phyloP scores from a whole-genome alignment of 2,797 vertebrate species.

The Ptychadena robeensis region DNA sequence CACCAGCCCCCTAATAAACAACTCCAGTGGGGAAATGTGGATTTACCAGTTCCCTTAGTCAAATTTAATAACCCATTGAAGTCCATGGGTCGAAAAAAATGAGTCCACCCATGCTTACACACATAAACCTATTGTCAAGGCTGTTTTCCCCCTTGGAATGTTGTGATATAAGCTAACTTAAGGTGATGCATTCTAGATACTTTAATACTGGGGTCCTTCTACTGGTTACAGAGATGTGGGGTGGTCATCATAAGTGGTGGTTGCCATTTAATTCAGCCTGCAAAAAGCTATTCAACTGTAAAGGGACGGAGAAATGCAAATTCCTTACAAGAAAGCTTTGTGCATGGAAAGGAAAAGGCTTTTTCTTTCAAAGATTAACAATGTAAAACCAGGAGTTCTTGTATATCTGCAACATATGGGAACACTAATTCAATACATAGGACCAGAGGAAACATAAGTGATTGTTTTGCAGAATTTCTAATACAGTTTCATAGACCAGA shows the following conservation, averaged over 20 bases:
- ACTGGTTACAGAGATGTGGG: neutral
- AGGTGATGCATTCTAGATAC: no score
- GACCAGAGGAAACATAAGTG: neutral
- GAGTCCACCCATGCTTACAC: no score
- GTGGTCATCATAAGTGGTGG: neutral
- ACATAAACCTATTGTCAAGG: no score
- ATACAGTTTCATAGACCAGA: neutral
- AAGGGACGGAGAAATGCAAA: neutral
- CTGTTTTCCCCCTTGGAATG: no score
- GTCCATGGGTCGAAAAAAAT: no score
- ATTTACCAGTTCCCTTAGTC: no score
- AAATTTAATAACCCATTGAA: no score
- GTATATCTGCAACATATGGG: neutral
- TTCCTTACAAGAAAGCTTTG: neutral
- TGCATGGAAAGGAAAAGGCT: neutral
- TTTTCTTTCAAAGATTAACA: neutral
- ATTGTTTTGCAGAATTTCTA: slow-evolving; percentile 3
- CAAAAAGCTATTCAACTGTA: neutral
- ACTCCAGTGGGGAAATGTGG: no score
- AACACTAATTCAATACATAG: neutral
- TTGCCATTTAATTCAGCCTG: neutral
- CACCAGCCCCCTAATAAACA: no score
- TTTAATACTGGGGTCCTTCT: neutral
- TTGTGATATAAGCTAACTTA: no score
- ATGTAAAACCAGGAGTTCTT: neutral